phyloP scores from a whole-genome alignment of 2,797 vertebrate genomes.

The Chelonia mydas region DNA sequence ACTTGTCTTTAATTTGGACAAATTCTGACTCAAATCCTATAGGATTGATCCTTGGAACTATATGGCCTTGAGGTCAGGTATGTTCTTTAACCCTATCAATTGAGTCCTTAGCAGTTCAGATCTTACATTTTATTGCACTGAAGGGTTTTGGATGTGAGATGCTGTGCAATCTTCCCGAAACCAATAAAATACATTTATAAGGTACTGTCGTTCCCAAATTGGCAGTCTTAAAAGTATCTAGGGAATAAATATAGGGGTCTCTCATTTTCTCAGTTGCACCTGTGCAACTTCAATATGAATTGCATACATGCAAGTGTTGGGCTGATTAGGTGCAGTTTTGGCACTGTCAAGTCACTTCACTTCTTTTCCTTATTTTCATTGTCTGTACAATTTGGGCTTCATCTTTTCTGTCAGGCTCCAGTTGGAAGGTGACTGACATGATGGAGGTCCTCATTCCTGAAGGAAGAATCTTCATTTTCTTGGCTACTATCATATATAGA shows the following conservation, averaged over 20 bases:
- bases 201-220: not conserved
- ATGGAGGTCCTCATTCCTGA: accelerated
- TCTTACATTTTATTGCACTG: not conserved
- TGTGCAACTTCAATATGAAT: not conserved
- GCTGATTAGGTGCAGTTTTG: not conserved
- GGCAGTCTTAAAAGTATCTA: not conserved
- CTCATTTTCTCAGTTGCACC: too few species aligned
- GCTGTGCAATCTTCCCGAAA: not conserved
- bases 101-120: not conserved
- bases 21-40: not conserved
- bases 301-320: not conserved
- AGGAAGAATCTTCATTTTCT: not conserved
- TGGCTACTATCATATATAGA: not conserved
- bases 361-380: not conserved
- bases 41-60: not conserved
- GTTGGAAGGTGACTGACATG: accelerated
- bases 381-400: not conserved
- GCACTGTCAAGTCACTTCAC: accelerated
- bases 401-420: not conserved
- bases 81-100: not conserved
- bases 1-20: too few species aligned
- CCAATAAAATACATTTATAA: not conserved
- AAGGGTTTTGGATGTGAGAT: not conserved
- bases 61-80: not conserved
- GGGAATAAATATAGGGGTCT: not conserved